Percentiles rank a stretch among this genome's conserved stretches.
These are phyloP conservation scores for Ischnus inquisitorius DNA, from an alignment of 2,888 invertebrate genomes.

Conservation along the genomic window DNA sequence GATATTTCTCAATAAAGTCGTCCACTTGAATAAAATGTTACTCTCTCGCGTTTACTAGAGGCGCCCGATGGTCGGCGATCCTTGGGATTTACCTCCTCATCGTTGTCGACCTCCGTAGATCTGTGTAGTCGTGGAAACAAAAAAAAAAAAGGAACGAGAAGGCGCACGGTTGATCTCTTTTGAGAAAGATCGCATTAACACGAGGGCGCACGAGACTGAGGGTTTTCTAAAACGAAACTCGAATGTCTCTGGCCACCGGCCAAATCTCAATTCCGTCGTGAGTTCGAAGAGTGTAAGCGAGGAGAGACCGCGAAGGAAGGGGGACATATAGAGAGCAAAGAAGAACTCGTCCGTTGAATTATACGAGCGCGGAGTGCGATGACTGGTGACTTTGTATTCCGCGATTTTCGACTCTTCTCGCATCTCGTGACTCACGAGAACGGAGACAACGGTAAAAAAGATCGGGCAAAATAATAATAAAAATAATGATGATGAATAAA, in stretches of 20 bases:
- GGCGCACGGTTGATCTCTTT: slow-evolving; percentile 26
- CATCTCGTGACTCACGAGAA: slow-evolving; percentile 38
- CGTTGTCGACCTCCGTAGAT: slow-evolving; percentile 25
- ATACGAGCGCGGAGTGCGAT: slow-evolving; percentile 60
- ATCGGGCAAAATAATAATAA: background rate
- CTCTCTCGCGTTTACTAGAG: background rate
- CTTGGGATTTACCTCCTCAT: background rate
- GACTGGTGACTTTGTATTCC: slow-evolving; percentile 71
- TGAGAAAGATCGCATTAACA: slow-evolving; percentile 61
- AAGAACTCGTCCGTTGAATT: slow-evolving; percentile 61
- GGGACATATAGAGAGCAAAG: slow-evolving; percentile 26
- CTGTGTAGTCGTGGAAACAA: slow-evolving; percentile 8
- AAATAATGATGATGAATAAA: background rate
- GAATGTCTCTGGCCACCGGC: slow-evolving; percentile 67
- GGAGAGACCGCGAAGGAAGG: slow-evolving; percentile 12
- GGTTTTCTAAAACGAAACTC: slow-evolving; percentile 65
- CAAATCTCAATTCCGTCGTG: slow-evolving; percentile 63
- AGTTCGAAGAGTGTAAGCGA: slow-evolving; percentile 30
- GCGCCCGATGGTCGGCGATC: background rate
- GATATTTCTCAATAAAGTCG: too few relatives aligned
- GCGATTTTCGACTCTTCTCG: slow-evolving; percentile 51
- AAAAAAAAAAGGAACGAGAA: slow-evolving; percentile 14
- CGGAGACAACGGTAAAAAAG: background rate
- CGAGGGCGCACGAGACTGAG: slow-evolving; percentile 47
- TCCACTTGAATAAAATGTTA: background rate